Conservation (phyloP, 2,888 invertebrate genomes). For the Microplitis deprimator region DNA sequence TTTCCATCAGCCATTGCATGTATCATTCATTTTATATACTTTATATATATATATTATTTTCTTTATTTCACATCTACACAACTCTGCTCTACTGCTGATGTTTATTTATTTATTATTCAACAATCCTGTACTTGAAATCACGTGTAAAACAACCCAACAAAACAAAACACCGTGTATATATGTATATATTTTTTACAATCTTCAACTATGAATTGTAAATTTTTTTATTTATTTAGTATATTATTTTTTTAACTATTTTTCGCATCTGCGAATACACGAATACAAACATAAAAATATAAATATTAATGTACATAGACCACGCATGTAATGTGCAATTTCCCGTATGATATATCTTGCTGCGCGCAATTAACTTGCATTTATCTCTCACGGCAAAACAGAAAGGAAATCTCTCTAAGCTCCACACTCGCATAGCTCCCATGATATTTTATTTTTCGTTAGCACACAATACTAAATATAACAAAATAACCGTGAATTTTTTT, state of each 20-base stretch:
- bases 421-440: background rate
- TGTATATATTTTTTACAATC: background rate
- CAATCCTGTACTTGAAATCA: background rate
- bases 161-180: background rate
- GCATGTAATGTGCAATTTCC: background rate
- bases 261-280: background rate
- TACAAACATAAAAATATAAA: background rate
- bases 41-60: background rate
- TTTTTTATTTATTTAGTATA: background rate
- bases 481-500: conserved; percentile 17
- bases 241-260: background rate
- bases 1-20: conserved; percentile 13
- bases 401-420: background rate
- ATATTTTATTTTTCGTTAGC: background rate
- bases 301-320: background rate
- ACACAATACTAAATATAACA: background rate
- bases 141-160: background rate
- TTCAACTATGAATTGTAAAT: background rate
- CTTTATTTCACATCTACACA: background rate
- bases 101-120: background rate
- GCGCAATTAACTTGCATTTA: conserved; percentile 26
- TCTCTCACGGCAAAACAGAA: conserved; percentile 2
- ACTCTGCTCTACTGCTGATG: background rate
- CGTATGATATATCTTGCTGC: conserved; percentile 2
- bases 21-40: conserved; percentile 6